phyloP scores from a whole-genome alignment of 2,888 invertebrate species.

The Barypeithes pellucidus region DNA sequence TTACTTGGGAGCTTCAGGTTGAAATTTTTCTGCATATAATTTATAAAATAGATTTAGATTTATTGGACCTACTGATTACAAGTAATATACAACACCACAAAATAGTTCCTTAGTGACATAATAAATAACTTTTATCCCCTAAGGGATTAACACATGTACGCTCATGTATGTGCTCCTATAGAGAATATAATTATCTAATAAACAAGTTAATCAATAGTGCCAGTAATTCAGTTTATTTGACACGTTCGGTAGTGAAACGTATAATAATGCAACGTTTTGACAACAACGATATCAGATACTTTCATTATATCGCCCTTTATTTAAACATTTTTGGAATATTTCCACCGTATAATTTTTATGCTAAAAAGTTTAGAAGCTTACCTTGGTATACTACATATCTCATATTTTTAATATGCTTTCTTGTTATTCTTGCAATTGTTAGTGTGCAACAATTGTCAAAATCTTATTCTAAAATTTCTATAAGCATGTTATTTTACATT shows the following conservation, averaged over 20 bases:
- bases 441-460: background rate
- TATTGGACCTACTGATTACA: no score
- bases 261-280: constrained; percentile 7
- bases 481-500: background rate
- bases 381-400: constrained; percentile 4
- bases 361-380: background rate
- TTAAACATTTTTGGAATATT: constrained; percentile 9
- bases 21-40: no score
- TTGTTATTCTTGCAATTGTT: background rate
- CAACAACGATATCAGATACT: constrained; percentile 12
- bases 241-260: background rate
- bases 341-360: constrained; percentile 8
- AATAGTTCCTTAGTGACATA: no score
- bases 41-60: no score
- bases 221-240: background rate
- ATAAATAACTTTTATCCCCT: no score
- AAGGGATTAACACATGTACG: no score
- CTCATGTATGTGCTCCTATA: no score
- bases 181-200: no score
- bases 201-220: no score
- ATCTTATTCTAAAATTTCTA: background rate
- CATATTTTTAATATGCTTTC: background rate
- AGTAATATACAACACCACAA: no score
- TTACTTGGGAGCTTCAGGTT: no score
- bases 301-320: constrained; percentile 1